These are phyloP conservation scores for Dipodomys merriami DNA, from an alignment of 2,113 vertebrate species.

Conservation along the genomic window DNA sequence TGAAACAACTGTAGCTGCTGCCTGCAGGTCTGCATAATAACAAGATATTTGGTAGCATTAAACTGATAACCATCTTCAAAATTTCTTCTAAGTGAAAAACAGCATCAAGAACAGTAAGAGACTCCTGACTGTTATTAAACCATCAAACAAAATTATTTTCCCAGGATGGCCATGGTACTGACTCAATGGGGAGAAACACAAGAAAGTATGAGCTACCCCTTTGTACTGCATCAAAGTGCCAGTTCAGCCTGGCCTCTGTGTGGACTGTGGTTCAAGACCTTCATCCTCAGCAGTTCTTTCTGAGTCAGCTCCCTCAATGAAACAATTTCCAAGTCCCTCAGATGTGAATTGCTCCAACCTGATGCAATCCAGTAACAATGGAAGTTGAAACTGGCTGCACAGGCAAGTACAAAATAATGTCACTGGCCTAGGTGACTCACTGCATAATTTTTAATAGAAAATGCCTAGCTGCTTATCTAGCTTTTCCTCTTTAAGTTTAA, in stretches of 20 bases:
- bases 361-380: not conserved
- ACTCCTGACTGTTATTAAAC: slow-evolving; percentile 39
- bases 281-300: not conserved
- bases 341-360: slow-evolving; percentile 25
- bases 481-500: not conserved
- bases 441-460: slow-evolving; percentile 20
- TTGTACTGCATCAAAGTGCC: not conserved
- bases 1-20: slow-evolving; percentile 23
- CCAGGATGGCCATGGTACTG: slow-evolving; percentile 2
- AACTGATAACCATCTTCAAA: slow-evolving; percentile 54
- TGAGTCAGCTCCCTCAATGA: slow-evolving; percentile 9
- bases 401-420: not conserved
- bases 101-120: slow-evolving; percentile 36
- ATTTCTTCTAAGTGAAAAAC: slow-evolving; percentile 58
- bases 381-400: not conserved
- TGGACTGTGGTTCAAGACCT: not conserved
- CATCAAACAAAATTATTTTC: not conserved
- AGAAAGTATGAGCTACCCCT: not conserved
- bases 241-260: not conserved
- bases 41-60: slow-evolving; percentile 24
- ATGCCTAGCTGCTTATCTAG: slow-evolving; percentile 7
- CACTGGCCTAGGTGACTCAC: not conserved
- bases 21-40: slow-evolving; percentile 44
- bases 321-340: not conserved
- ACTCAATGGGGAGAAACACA: not conserved